Conservation (phyloP, 2,888 invertebrate genomes). For the Tetragonisca angustula region DNA sequence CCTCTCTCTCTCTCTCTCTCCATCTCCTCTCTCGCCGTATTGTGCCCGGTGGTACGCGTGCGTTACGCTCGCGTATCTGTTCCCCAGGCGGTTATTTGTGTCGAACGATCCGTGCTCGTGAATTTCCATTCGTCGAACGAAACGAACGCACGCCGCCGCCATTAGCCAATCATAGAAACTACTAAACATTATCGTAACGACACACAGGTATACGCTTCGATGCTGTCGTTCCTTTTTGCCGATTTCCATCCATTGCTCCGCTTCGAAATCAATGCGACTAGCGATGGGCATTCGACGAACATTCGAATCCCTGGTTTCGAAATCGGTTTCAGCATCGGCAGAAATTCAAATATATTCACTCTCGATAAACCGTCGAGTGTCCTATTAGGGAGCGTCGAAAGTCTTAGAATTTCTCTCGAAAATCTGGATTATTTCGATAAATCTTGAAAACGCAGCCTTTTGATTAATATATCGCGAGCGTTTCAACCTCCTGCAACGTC, state of each 20-base stretch:
- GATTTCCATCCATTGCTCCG: not conserved
- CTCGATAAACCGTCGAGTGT: too few species aligned
- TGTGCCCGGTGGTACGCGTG: constrained; percentile 46
- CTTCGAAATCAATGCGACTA: too few species aligned
- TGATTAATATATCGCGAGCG: too few species aligned
- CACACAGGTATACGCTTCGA: not conserved
- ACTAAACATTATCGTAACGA: not conserved
- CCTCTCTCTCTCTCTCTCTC: constrained; percentile 43
- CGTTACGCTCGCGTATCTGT: constrained; percentile 47
- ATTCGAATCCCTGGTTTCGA: too few species aligned
- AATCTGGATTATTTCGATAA: too few species aligned
- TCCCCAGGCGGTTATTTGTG: constrained; percentile 25
- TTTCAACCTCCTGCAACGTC: too few species aligned
- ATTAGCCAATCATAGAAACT: constrained; percentile 1
- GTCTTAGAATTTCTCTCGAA: too few species aligned
- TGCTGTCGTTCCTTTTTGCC: not conserved
- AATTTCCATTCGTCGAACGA: constrained; percentile 29
- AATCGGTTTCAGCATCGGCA: too few species aligned
- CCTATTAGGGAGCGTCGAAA: too few species aligned
- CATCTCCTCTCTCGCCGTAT: constrained; percentile 47
- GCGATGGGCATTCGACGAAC: too few species aligned
- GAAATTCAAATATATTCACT: too few species aligned
- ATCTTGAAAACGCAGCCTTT: too few species aligned
- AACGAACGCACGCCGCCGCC: not conserved
- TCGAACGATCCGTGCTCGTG: constrained; percentile 5